Base-by-base conservation (phyloP, 2,113 vertebrate genomes). In the Pristiophorus japonicus region DNA sequence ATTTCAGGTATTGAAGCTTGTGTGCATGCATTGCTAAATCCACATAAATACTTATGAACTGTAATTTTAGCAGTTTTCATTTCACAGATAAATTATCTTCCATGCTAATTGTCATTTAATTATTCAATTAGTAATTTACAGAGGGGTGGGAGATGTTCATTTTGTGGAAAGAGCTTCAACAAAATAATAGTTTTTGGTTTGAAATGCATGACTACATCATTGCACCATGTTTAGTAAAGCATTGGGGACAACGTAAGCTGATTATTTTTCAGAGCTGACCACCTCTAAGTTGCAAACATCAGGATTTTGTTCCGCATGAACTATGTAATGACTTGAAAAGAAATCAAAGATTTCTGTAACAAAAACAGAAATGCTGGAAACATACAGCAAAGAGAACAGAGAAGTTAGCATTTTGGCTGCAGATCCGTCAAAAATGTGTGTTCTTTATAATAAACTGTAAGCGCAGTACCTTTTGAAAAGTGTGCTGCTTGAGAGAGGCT, bases 401-500 rank as follows among this genome's bases (percentile, higher is more conserved):
- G 11, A 81, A 81, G 5, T 34, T 73, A 24, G 8, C 1, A 87
- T 85, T 47, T 47, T 47, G 38, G 20, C 6, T 85, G 22, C 45
- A 59, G 87, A 59, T 30, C 47, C 10, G 30, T 90, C 47, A 90
- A 30, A 30, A 55, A 87, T 30, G 11, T 7, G 24, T 55, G 47
- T 55, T 55, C 10, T 55, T 1, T 27, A 88, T 55, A 75, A n/a
- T 75, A 88, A 75, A 11, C 73, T 55, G 7, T 55, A 4, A 51
- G 30, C 14, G 4, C 51, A 90, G 73, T 96, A 97, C 97, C 97
- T 97, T 95, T 81, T 97, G 70, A 22, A 34, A 0, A 51, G 95
- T 96, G 96, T 96, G 95, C 67, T 84, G 97, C 95, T 96, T 96
- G 18, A 97, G 95, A 4, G 97, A 97, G 73, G 85, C 95, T 87